Evolutionary conservation across 2,888 invertebrate species (phyloP), one percentile per base, ranked within the genome.

Genomic region (Octodonta nipae): DNA sequence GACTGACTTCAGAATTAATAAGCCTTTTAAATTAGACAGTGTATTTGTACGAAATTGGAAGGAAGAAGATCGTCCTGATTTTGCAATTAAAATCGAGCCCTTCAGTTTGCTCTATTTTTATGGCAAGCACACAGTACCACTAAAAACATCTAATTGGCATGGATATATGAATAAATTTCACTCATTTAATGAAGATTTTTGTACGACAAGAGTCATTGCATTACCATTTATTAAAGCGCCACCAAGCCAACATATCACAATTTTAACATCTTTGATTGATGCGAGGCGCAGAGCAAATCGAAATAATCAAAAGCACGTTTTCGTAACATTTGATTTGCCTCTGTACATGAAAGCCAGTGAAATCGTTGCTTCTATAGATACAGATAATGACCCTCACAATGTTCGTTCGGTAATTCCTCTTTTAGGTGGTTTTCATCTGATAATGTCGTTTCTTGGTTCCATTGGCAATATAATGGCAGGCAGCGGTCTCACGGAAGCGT

Each of bases 401-500:
- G 3, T 28, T 5, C 5, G 8, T n/a, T 15, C 15, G 4, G 15
- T 28, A 8, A 15, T 15, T 2, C 5, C 15, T n/a, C 5, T 5
- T 8, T 7, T 28, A 6, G 15, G 29, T 13, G 29, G 29, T 2
- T 28, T 28, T 28, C 29, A 28, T 28, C 5, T 15, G 5, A 12
- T 6, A 2, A 28, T 28, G 29, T 28, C 29, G 1, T 28, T 15
- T 13, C 5, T 13, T 20, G 20, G 20, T n/a, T 7, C 20, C 6
- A 20, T 20, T 20, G 20, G 20, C 6, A 20, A 20, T 20, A 42
- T 51, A 13, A 52, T 52, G 46, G 34, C 27, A 11, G 49, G 47
- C 7, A 49, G 47, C 37, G 49, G 50, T 16, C 17, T 52, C 1
- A 37, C 38, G 29, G 45, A 46, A 12, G 16, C 44, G 5, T 36